Evolutionary conservation across 2,113 vertebrate species (phyloP), one percentile per base, ranked within the genome.

Genomic region (Toxostoma redivivum): DNA sequence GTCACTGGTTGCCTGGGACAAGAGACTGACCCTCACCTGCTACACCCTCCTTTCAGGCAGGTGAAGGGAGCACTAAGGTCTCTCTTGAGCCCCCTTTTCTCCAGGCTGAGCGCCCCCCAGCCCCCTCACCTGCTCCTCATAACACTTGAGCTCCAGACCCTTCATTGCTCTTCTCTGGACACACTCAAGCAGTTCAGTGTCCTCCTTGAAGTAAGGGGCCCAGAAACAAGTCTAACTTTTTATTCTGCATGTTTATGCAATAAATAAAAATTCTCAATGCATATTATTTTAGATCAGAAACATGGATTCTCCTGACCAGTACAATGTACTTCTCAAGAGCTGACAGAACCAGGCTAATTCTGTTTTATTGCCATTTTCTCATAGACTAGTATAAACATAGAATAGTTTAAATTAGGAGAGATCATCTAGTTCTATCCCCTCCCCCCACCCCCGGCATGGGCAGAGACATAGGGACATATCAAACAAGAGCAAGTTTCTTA

Each of bases 21-120:
- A 62, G 47, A n/a, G 20, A 14, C 9, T 0, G 0, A 47, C 10
- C 2, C 15, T 7, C 7, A 40, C 4, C 23, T 20, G 2, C 10
- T 28, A 30, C 5, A 53, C 0, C 30, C 12, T 79, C 24, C 19
- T 38, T 60, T 45, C n/a, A 62, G 19, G 15, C 7, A 47, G 20
- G 12, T 84, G 28, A 25, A 47, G n/a, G 17, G 28, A 79, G 30
- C 13, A 28, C 1, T 13, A 23, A 38, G 5, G 38, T 54, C 12
- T n/a, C 30, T 10, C n/a, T 24, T 16, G 30, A 79, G 24, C 5
- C 24, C 40, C 5, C 24, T 56, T 40, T 62, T 40, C 20, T 56
- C 48, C 11, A 47, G n/a, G 13, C 24, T 54, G 40, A 47, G 62
- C 9, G 35, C 3, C 30, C 30, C 1, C 5, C 15, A 30, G 28